Conservation (phyloP, 2,888 invertebrate genomes). For the Odontomyia ornata region DNA sequence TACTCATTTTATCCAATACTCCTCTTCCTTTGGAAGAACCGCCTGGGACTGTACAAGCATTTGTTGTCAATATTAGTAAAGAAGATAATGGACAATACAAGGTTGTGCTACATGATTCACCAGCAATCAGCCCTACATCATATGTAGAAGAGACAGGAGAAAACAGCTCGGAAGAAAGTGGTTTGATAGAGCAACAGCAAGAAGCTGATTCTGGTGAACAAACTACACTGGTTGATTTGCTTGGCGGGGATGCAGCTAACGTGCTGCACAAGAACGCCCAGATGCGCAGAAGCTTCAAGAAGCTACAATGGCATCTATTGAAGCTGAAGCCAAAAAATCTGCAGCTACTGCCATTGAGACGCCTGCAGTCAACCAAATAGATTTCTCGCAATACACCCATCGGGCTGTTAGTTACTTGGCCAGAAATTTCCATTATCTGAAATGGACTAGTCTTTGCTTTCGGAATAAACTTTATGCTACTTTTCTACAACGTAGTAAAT, state of each 20-base stretch:
- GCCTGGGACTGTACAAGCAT: constrained; percentile 76
- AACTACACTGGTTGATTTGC: constrained; percentile 72
- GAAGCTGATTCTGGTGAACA: constrained; percentile 64
- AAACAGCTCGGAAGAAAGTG: constrained; percentile 72
- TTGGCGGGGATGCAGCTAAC: constrained; percentile 85
- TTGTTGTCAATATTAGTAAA: constrained; percentile 81
- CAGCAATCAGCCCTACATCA: constrained; percentile 74
- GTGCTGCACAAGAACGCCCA: constrained; percentile 79
- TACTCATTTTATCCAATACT: too few species aligned
- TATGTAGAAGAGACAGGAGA: constrained; percentile 79
- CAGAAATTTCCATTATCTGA: constrained; percentile 97
- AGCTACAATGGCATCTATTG: constrained; percentile 89
- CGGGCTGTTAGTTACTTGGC: constrained; percentile 93
- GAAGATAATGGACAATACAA: constrained; percentile 84
- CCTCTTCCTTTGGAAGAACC: constrained; percentile 77
- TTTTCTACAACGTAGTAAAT: constrained; percentile 94
- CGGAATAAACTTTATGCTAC: constrained; percentile 96
- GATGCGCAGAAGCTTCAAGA: constrained; percentile 89
- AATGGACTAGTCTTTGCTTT: constrained; percentile 97
- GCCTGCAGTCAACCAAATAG: constrained; percentile 81
- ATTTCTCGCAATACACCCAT: constrained; percentile 84
- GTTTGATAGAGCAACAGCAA: constrained; percentile 60
- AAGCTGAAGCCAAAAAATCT: constrained; percentile 81
- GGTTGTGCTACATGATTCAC: constrained; percentile 78
- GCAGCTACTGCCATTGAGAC: constrained; percentile 72